A percentile compares a stretch with the other conserved stretches of the same genome.
Evolutionary conservation across 2,888 invertebrate genomes (phyloP).

Genomic region (Meteorus colon): DNA sequence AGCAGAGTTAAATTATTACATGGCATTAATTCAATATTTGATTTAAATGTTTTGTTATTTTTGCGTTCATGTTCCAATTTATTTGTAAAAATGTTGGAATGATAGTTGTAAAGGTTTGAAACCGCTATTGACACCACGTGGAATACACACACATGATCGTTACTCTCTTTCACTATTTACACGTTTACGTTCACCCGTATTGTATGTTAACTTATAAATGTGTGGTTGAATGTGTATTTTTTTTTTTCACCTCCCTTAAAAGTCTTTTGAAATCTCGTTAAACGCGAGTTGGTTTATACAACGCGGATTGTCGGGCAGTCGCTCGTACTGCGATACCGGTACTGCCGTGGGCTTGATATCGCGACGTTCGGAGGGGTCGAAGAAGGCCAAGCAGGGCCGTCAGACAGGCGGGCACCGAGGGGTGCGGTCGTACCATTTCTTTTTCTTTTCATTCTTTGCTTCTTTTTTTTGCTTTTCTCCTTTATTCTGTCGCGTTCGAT

Average conservation of each 20-base stretch:
- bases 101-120: neutral
- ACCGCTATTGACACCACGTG: slow-evolving; percentile 4
- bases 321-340: slow-evolving; percentile 60
- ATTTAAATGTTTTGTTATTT: neutral
- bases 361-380: slow-evolving; percentile 48
- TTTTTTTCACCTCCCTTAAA: neutral
- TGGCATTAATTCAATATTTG: neutral
- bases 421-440: neutral
- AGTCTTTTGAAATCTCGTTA: slow-evolving; percentile 13
- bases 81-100: neutral
- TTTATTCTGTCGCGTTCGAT: neutral
- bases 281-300: neutral
- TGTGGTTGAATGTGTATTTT: neutral
- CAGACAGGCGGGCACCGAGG: slow-evolving; percentile 64
- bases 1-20: too few relatives aligned
- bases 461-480: neutral
- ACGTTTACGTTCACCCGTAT: neutral
- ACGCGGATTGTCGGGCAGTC: slow-evolving; percentile 47
- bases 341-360: slow-evolving; percentile 54
- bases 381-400: slow-evolving; percentile 59
- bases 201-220: neutral
- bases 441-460: slow-evolving; percentile 16
- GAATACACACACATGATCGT: neutral
- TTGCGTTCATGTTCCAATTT: too few relatives aligned
- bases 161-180: neutral